A percentile compares a stretch with the other conserved stretches of the same genome.
Conservation (phyloP, 2,888 invertebrate genomes). For the Xiphydria camelus region DNA sequence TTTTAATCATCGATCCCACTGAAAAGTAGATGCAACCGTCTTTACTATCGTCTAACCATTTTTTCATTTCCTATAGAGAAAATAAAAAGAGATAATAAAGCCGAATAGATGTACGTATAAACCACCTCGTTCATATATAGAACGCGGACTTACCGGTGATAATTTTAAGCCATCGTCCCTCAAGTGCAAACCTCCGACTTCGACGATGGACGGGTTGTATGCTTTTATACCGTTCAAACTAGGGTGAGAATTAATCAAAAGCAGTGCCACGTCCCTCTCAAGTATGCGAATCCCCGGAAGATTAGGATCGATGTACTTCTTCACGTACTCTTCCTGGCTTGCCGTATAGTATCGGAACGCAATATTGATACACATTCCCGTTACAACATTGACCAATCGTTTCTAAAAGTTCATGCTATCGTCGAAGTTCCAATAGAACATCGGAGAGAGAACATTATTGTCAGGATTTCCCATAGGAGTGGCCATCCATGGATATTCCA, state of each 20-base stretch:
- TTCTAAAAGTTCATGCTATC: slow-evolving; percentile 19
- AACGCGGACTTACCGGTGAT: neutral
- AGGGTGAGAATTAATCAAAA: slow-evolving; percentile 60
- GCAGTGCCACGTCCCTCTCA: slow-evolving; percentile 36
- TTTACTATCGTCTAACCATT: slow-evolving; percentile 20
- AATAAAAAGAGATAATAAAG: too few relatives aligned
- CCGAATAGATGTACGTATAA: too few relatives aligned
- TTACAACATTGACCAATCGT: slow-evolving; percentile 14
- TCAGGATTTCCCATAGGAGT: slow-evolving; percentile 23
- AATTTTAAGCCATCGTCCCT: neutral
- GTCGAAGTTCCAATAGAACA: slow-evolving; percentile 4
- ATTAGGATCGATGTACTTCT: slow-evolving; percentile 11
- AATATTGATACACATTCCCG: neutral
- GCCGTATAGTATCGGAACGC: slow-evolving; percentile 16
- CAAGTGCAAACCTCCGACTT: slow-evolving; percentile 59
- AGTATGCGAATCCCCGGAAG: slow-evolving; percentile 8
- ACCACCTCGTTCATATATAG: neutral
- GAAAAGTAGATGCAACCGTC: slow-evolving; percentile 21
- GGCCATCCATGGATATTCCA: slow-evolving; percentile 19
- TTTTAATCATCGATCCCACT: slow-evolving; percentile 21
- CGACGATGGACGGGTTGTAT: slow-evolving; percentile 58
- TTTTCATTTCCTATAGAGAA: slow-evolving; percentile 17
- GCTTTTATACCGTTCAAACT: slow-evolving; percentile 59
- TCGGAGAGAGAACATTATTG: slow-evolving; percentile 17
- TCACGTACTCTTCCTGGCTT: slow-evolving; percentile 14